phyloP scores from a whole-genome alignment of 2,113 vertebrate species.

The Spheniscus mendiculus region DNA sequence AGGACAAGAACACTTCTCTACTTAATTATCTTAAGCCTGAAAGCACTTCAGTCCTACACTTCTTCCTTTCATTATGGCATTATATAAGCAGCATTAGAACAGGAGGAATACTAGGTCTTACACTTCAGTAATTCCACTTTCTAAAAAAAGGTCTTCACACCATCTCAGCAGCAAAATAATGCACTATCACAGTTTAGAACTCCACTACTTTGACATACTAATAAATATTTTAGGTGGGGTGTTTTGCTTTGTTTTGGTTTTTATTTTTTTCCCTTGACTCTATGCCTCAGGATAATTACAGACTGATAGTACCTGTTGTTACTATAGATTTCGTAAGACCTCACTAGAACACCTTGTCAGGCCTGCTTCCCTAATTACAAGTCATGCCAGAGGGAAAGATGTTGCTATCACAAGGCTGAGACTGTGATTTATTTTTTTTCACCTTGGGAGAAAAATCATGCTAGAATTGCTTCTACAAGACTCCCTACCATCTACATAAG shows the following conservation, averaged over 20 bases:
- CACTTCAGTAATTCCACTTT: not conserved
- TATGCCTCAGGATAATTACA: not conserved
- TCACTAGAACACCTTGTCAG: not conserved
- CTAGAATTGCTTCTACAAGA: not conserved
- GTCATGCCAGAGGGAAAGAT: not conserved
- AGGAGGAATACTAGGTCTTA: not conserved
- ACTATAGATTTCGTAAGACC: not conserved
- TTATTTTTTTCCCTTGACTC: not conserved
- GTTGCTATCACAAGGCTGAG: not conserved
- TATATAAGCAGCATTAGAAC: not conserved
- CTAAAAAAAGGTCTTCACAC: not conserved
- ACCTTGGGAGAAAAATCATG: not conserved
- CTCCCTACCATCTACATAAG: no score
- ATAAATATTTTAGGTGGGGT: not conserved
- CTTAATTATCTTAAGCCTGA: conserved; percentile 27
- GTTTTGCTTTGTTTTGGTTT: not conserved
- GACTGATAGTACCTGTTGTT: not conserved
- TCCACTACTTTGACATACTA: not conserved
- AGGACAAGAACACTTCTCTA: conserved; percentile 19
- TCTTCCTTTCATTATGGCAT: not conserved
- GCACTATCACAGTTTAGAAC: not conserved
- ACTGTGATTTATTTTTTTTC: rapidly evolving
- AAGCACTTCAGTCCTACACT: not conserved
- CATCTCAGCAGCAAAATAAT: not conserved
- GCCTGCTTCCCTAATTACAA: not conserved